Percentiles rank a stretch among this genome's conserved stretches.
Conservation (phyloP, 1,140 invertebrate genomes). For the Chrysomallon squamiferum region DNA sequence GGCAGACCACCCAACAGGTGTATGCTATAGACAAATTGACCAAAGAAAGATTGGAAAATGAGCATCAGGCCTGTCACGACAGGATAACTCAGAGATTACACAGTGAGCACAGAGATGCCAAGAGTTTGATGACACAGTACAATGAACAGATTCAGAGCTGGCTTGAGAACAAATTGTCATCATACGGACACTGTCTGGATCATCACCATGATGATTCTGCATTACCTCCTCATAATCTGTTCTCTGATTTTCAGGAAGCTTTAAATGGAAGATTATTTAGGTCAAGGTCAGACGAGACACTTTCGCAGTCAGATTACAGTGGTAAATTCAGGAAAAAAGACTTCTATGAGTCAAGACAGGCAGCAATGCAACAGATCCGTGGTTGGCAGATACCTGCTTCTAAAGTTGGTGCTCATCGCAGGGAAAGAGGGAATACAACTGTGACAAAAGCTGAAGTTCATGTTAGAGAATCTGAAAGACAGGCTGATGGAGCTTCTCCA, state of each 20-base stretch:
- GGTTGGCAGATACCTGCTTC: constrained; percentile 47
- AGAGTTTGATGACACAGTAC: constrained; percentile 24
- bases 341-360: constrained; percentile 52
- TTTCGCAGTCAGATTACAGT: constrained; percentile 60
- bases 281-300: constrained; percentile 60
- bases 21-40: constrained; percentile 55
- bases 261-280: constrained; percentile 52
- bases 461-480: background rate
- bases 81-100: constrained; percentile 30
- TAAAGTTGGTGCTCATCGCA: background rate
- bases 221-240: constrained; percentile 48
- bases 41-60: constrained; percentile 39
- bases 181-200: constrained; percentile 50
- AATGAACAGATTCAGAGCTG: constrained; percentile 46
- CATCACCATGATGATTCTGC: constrained; percentile 59
- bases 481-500: constrained; percentile 15
- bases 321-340: constrained; percentile 49
- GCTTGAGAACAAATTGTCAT: constrained; percentile 47
- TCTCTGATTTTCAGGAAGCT: constrained; percentile 45
- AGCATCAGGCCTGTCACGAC: constrained; percentile 38
- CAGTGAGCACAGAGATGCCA: constrained; percentile 33
- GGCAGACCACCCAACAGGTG: constrained; percentile 78
- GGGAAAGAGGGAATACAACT: constrained; percentile 8
- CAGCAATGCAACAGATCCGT: constrained; percentile 53
- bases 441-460: constrained; percentile 14